A percentile compares a stretch with the other conserved stretches of the same genome.
Evolutionary conservation across 2,888 invertebrate species (phyloP).

Genomic region (Hydrotaea diabolus): DNA sequence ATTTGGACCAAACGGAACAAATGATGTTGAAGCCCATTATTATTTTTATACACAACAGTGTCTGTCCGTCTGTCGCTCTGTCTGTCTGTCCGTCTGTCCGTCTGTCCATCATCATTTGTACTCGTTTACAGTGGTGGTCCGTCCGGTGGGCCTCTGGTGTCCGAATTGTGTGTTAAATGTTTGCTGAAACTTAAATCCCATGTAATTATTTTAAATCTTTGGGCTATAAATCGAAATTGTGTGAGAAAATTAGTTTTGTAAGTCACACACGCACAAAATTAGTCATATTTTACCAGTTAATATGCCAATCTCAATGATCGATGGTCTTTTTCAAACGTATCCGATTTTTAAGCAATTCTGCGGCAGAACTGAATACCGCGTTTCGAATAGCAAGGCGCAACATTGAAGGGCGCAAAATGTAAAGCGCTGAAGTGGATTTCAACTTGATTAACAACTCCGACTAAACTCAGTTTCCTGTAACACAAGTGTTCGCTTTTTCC

Average conservation of each 20-base stretch:
- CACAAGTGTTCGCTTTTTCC: no score
- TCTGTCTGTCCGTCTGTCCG: no score
- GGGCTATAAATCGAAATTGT: constrained; percentile 12
- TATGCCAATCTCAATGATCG: not conserved
- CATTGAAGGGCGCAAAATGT: no score
- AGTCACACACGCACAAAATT: constrained; percentile 6
- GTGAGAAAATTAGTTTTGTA: constrained; percentile 38
- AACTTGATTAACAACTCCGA: no score
- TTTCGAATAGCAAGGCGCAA: no score
- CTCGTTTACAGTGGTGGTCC: not conserved
- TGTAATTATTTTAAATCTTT: constrained; percentile 51
- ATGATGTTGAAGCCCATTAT: constrained; percentile 30
- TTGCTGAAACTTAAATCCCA: constrained; percentile 55
- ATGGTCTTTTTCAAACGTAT: not conserved
- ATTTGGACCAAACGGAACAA: not conserved
- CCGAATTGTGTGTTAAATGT: constrained; percentile 50
- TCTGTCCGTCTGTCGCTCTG: no score
- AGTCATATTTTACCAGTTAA: not conserved
- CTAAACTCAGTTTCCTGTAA: no score
- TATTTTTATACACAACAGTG: not conserved
- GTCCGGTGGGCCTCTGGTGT: constrained; percentile 18
- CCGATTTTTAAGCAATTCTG: not conserved
- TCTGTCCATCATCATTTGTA: constrained; percentile 15
- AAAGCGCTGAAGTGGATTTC: no score
- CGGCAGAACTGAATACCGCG: no score